phyloP scores from a whole-genome alignment of 2,113 vertebrate genomes.

The Gallinago jamesoni region DNA sequence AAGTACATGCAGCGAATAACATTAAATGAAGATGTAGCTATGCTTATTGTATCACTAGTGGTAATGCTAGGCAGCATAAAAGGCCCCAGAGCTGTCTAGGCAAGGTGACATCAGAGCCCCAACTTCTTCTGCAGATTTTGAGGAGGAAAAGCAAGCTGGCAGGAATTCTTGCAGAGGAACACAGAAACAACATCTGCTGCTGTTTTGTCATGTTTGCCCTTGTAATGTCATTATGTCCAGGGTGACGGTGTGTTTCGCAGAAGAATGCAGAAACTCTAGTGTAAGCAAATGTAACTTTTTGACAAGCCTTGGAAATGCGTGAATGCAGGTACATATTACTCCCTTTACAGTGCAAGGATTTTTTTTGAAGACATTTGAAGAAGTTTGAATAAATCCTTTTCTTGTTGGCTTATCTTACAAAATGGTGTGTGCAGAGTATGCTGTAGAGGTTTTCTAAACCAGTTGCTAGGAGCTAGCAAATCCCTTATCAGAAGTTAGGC shows the following conservation, averaged over 20 bases:
- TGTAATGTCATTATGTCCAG: background rate
- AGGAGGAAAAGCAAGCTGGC: background rate
- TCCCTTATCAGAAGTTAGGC: background rate
- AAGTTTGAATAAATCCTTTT: background rate
- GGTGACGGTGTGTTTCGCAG: background rate
- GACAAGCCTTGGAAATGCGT: background rate
- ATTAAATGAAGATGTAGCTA: slow-evolving; percentile 25
- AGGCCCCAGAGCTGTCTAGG: background rate
- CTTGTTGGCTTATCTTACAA: slow-evolving; percentile 6
- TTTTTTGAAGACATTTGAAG: background rate
- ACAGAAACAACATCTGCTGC: slow-evolving; percentile 42
- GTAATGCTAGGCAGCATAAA: slow-evolving; percentile 22
- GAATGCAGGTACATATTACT: background rate
- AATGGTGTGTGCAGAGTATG: background rate
- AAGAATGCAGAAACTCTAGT: background rate
- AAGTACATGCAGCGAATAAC: slow-evolving; percentile 34
- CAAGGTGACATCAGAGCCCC: background rate
- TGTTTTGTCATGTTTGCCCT: slow-evolving; percentile 17
- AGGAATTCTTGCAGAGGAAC: background rate
- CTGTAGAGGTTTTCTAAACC: background rate
- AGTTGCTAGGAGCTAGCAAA: background rate
- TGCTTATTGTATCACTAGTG: background rate
- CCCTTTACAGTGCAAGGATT: background rate
- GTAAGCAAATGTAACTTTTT: slow-evolving; percentile 12
- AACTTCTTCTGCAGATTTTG: background rate